Evolutionary conservation across 2,797 vertebrate genomes (phyloP), one percentile per base, ranked within the genome.

Genomic region (Choloepus didactylus): DNA sequence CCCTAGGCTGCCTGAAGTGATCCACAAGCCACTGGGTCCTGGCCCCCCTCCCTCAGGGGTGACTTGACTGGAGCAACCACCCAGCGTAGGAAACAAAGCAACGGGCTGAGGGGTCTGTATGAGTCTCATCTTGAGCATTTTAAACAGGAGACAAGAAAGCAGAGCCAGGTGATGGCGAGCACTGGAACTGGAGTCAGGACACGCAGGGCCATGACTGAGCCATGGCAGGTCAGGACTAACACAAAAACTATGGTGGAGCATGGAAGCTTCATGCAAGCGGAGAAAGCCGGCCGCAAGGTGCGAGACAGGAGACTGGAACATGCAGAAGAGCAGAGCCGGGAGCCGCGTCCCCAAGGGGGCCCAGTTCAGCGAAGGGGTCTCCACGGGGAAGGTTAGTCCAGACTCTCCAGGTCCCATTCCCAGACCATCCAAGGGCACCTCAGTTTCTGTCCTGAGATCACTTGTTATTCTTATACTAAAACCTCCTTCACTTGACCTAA

Each of bases 141-240:
- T 25, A 6, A 56, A 12, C 15, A 27, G 3, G 11, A 29, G 80
- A 38, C 75, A 11, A 1, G 4, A 41, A 25, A 54, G 44, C 1
- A 29, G 66, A 82, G 38, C 31, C 35, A 11, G 9, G 59, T 8
- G 38, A 83, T 0, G 1, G 31, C 11, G n/a, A 75, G 54, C 72
- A 76, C 83, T 18, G 38, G 41, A 80, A 77, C 44, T 3, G 38
- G 6, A 60, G 46, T 38, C 49, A 44, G 21, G 21, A 44, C 60
- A 72, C 0, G 1, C 11, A 27, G 2, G 10, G 46, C 44, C 76
- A 27, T 1, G 3, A 19, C 6, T 10, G 25, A 21, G 27, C 51
- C n/a, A 12, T 2, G 29, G 67, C 35, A 70, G 46, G n/a, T 14
- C 25, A 64, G n/a, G 15, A 27, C 41, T 60, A 35, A 76, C 49